Evolutionary conservation across 1,140 invertebrate genomes (phyloP).

Genomic region (Drosophila subpulchrella): DNA sequence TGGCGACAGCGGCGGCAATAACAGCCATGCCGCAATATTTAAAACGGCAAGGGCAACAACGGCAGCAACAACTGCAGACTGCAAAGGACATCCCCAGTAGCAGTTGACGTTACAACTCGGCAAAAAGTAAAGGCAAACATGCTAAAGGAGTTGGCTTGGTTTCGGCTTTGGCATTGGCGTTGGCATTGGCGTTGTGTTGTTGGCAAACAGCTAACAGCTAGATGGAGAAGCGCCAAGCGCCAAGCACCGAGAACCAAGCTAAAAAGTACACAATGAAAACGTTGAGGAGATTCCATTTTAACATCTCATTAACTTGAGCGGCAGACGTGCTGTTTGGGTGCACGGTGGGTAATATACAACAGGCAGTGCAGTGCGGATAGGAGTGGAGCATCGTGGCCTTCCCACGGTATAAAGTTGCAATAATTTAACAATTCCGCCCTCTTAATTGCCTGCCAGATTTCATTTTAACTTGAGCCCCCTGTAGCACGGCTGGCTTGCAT

Average conservation of each 20-base stretch:
- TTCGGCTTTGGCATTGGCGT: constrained; percentile 21
- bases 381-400: background rate
- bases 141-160: constrained; percentile 32
- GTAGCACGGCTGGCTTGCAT: background rate
- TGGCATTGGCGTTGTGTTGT: constrained; percentile 7
- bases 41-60: constrained; percentile 6
- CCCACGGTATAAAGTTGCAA: constrained; percentile 60
- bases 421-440: constrained; percentile 83
- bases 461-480: constrained; percentile 63
- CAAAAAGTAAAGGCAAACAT: constrained; percentile 59
- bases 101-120: constrained; percentile 59
- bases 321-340: constrained; percentile 55
- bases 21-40: constrained; percentile 9
- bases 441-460: constrained; percentile 84
- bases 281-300: constrained; percentile 75
- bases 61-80: constrained; percentile 5
- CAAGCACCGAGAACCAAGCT: constrained; percentile 10
- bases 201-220: background rate
- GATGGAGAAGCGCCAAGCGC: constrained; percentile 7
- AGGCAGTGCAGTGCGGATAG: background rate
- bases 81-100: constrained; percentile 31
- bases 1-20: constrained; percentile 27
- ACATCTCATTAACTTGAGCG: constrained; percentile 83
- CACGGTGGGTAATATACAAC: constrained; percentile 14
- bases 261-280: constrained; percentile 44